Base-by-base conservation (phyloP, 2,888 invertebrate genomes). In the Dicyrtoma fusca region DNA sequence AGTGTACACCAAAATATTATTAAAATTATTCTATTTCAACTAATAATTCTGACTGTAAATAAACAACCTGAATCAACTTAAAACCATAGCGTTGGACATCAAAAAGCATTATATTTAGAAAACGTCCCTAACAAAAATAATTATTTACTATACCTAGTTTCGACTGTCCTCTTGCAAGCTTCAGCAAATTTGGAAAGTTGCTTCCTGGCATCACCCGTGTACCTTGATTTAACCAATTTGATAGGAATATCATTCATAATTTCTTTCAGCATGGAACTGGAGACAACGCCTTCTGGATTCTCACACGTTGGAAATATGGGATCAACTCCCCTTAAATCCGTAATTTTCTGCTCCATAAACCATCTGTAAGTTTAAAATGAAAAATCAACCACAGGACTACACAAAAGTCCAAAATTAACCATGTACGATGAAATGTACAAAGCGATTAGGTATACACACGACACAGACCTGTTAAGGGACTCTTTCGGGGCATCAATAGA, bases 211-310 rank as follows among this genome's bases (percentile, higher is more conserved):
- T 97, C 97, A 0, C 93, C 94, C 2, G 95, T 94, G 82, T 94
- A 97, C 84, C 96, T 95, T 10, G 97, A 96, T 83, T 95, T 91
- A n/a, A 93, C 89, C 74, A 97, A 87, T 84, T 95, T 96, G 74
- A 97, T 94, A 11, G 97, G 97, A 83, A 98, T 95, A 85, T 97
- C 97, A 84, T 95, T 94, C 95, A 97, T 96, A 69, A 97, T 95
- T 86, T 97, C 97, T 77, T 94, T 90, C 85, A 95, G 95, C 96
- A 97, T 95, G 1, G 93, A 92, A 82, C 90, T 89, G 5, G 97
- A 97, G 81, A 97, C 91, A 5, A 74, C 62, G 5, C 78, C 79
- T 85, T 96, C 96, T 1, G 94, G 92, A 80, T 90, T 89, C 85
- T 97, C 97, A 83, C 91, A 91, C 83, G 94, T 94, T 8, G 97